Evolutionary conservation across 2,113 vertebrate genomes (phyloP).

Genomic region (Coturnix japonica): DNA sequence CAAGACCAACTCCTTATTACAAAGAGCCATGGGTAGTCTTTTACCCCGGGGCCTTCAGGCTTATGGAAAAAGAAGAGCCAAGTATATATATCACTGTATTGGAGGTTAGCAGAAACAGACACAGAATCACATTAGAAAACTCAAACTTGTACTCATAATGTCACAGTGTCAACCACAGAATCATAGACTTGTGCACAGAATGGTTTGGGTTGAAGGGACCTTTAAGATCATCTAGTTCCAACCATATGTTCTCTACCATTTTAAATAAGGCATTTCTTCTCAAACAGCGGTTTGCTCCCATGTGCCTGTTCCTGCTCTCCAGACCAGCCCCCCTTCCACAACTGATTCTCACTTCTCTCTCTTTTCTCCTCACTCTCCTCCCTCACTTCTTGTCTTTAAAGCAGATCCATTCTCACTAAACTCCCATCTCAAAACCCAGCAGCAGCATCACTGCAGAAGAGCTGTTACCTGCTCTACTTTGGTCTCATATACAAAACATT

Average conservation of each 20-base stretch:
- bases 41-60: background rate
- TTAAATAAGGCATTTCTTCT: background rate
- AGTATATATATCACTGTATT: background rate
- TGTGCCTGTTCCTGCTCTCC: background rate
- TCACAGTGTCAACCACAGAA: background rate
- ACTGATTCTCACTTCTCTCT: background rate
- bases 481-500: background rate
- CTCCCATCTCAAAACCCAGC: background rate
- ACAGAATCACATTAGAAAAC: background rate
- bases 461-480: background rate
- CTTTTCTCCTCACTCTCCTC: background rate
- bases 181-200: too few species aligned
- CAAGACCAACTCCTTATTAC: background rate
- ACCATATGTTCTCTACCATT: background rate
- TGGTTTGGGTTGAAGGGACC: too few species aligned
- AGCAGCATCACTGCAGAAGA: background rate
- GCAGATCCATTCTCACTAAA: background rate
- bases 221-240: background rate
- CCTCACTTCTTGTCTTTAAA: background rate
- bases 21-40: background rate
- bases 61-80: background rate
- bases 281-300: background rate
- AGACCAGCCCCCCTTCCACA: background rate
- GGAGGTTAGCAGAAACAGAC: background rate
- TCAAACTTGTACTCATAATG: background rate